Base-by-base conservation (phyloP, 2,888 invertebrate genomes). In the Muschampia plurimacula region DNA sequence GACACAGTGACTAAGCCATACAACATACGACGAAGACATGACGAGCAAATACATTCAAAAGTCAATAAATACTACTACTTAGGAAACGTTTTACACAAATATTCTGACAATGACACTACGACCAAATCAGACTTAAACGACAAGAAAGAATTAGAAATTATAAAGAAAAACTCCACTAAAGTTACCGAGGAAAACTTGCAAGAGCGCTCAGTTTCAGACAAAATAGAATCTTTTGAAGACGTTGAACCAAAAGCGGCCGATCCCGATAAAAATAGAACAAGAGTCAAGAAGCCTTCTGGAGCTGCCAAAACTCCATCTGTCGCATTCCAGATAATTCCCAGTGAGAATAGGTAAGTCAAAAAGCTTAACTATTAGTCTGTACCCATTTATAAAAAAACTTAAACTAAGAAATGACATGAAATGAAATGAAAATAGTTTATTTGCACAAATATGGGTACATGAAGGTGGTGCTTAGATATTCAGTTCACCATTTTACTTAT, bases 311-410 rank as follows among this genome's bases (percentile, higher is more conserved):
- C 92, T 13, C 93, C 93, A 2, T 89, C 93, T 0, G 93, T 95
- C 2, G 87, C 88, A 64, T 95, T 95, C 74, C 89, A 95, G 83
- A 86, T 95, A 49, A 93, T 93, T 76, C 95, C 95, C 1, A 95
- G 95, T 83, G 95, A 95, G 80, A 92, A 91, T 75, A 93, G 87
- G 95, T 94, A 82, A 87, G 52, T 39, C n/a, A 36, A 60, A 22
- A 36, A 36, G 2, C 6, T 36, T 36, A 36, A n/a, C n/a, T n/a
- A 36, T 36, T 36, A 36, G 36, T 6, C 36, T 4, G 0, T 36
- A 3, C 32, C 32, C 1, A 32, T 32, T 32, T 32, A 32, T 32
- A 32, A 32, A 32, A 32, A 32, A 32, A 22, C 1, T 22, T 22
- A 22, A 22, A 22, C 22, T 22, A 22, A 22, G 1, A 32, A 32